Conservation (phyloP, 2,113 vertebrate genomes). For the Calyptommatus sinebrachiatus region DNA sequence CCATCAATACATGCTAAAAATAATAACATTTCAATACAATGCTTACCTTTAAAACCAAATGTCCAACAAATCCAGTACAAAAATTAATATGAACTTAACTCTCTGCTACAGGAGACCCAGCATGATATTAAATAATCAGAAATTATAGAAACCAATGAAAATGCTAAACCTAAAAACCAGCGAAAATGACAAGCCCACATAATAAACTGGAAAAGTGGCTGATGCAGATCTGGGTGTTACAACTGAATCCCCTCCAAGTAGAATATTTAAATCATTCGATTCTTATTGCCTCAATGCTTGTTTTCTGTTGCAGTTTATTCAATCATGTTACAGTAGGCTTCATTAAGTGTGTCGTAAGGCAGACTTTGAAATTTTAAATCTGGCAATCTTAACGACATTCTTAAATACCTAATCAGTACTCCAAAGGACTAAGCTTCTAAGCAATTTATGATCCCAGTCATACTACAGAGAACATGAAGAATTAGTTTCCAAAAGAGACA, state of each 20-base stretch:
- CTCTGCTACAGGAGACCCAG: neutral
- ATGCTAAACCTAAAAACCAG: neutral
- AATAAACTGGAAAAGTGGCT: neutral
- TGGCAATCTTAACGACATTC: neutral
- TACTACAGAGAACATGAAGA: neutral
- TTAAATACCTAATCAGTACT: slow-evolving; percentile 22
- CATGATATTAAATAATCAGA: neutral
- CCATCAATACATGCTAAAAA: no score
- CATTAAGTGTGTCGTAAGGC: slow-evolving; percentile 5
- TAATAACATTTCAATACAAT: no score
- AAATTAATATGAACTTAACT: neutral
- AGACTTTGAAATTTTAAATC: slow-evolving; percentile 17
- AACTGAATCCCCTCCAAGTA: no score
- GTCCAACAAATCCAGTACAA: neutral
- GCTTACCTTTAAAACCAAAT: neutral
- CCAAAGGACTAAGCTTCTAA: slow-evolving; percentile 8
- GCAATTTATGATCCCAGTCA: slow-evolving; percentile 1
- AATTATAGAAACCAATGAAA: neutral
- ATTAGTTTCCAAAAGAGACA: neutral
- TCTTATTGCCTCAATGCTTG: rapidly evolving
- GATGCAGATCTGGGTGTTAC: no score
- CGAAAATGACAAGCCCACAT: neutral
- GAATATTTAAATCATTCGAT: neutral
- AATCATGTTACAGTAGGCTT: neutral
- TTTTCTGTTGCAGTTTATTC: neutral